Base-by-base conservation (phyloP, 2,113 vertebrate genomes). In the Orcinus orca region DNA sequence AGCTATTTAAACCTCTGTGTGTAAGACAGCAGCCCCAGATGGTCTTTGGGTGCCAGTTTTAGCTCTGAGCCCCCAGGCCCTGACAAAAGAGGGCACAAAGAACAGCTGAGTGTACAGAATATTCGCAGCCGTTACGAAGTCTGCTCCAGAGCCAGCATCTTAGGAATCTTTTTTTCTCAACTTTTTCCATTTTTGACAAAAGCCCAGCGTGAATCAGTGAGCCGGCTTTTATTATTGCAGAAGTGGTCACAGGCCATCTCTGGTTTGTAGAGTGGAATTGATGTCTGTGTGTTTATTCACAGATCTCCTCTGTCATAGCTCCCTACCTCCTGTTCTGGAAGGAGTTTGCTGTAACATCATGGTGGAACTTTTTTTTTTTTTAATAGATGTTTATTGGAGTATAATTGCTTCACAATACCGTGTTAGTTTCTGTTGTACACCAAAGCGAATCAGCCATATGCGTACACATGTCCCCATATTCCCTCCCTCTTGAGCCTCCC, bases 21-120 rank as follows among this genome's bases (percentile, higher is more conserved):
- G 98, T 90, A 97, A 98, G 97, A 97, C 77, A 55, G 98, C 97
- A 97, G 97, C 97, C 97, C 98, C 98, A 98, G 98, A 98, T 98
- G 98, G 98, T 97, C 98, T 98, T 98, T 98, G 98, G 98, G 98
- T 98, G 71, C 97, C 96, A 97, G 94, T 96, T 97, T 98, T 97
- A 95, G 97, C 95, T 90, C 12, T 7, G 97, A 98, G 97, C 97
- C 97, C 98, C 96, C 83, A 14, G 92, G 97, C 97, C 95, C 74
- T n/a, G 97, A 98, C 98, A 98, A 97, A 98, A 96, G 97, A 84
- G 96, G 94, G 91, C 97, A 96, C 95, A 96, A 97, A 95, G 96
- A 98, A 95, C 97, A 96, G 96, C 96, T 95, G 98, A 98, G 97
- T 97, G 94, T 97, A 96, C 93, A 95, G 97, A 98, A 96, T 97